Evolutionary conservation across 2,797 vertebrate genomes (phyloP), one percentile per base, ranked within the genome.

Genomic region (Echeneis naucrates): DNA sequence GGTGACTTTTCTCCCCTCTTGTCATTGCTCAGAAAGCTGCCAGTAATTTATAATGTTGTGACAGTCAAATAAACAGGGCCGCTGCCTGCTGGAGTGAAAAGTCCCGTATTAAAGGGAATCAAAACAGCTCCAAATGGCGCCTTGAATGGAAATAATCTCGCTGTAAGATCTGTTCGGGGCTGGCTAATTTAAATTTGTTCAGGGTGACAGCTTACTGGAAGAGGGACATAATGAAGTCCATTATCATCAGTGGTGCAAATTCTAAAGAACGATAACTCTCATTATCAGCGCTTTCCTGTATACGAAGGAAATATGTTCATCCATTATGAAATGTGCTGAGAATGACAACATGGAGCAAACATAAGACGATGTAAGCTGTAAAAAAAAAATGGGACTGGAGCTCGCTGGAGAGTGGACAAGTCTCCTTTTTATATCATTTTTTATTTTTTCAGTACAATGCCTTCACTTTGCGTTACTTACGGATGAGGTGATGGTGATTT

Each of bases 101-200:
- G 83, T 83, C 81, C 81, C 67, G 84, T 77, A 89, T 91, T 91
- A 89, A 89, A 91, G 82, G 82, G 86, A 92, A 89, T 89, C 81
- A 87, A 90, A 92, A 89, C 78, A 82, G 85, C 85, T 84, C 83
- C 80, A 89, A 92, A 91, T 83, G 77, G 86, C 42, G 81, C 70
- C 86, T 81, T 88, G 89, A 91, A 91, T 89, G 82, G 89, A 38
- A 90, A 87, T 90, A 93, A 93, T 94, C 92, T 91, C 8, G 70
- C 82, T 71, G 75, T 87, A 76, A 87, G 88, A 93, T 94, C 92
- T 92, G 89, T 90, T 91, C 91, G 54, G 84, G 88, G 87, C 87
- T 53, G 78, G 91, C 91, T 92, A 92, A 93, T 92, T 93, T 92
- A 93, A 94, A 93, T 93, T 78, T 91, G 92, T 93, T 92, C 90